These are phyloP conservation scores for Gryon sp. DNA, from an alignment of 1,140 invertebrate species.

Conservation along the genomic window DNA sequence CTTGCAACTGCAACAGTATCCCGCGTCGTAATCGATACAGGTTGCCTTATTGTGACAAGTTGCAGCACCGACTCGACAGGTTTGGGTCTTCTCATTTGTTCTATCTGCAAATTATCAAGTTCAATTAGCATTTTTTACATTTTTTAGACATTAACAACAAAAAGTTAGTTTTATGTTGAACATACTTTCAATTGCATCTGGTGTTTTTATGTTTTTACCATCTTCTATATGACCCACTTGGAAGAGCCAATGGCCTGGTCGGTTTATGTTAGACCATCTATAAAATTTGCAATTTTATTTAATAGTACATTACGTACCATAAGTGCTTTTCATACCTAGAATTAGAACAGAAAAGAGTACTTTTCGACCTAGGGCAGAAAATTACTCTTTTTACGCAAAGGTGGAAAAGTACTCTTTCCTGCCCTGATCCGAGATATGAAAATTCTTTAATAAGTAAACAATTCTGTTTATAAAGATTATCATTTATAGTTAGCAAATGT, in stretches of 20 bases:
- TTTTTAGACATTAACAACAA: neutral
- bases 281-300: too few species aligned
- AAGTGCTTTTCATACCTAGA: too few species aligned
- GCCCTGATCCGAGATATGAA: too few species aligned
- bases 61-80: constrained; percentile 81
- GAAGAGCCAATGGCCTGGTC: constrained; percentile 91
- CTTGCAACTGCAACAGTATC: constrained; percentile 93
- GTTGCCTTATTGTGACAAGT: constrained; percentile 89
- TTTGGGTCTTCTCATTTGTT: constrained; percentile 69
- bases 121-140: neutral
- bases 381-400: too few species aligned
- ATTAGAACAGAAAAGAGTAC: too few species aligned
- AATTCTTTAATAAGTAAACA: too few species aligned
- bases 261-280: constrained; percentile 91
- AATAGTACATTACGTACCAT: too few species aligned
- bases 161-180: neutral
- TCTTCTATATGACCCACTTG: constrained; percentile 85
- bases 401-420: too few species aligned
- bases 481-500: too few species aligned
- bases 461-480: too few species aligned
- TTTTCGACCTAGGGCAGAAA: too few species aligned
- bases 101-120: constrained; percentile 52
- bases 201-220: constrained; percentile 83
- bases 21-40: constrained; percentile 89
- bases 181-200: constrained; percentile 82